Evolutionary conservation across 2,113 vertebrate species (phyloP).

Genomic region (Phainopepla nitens): DNA sequence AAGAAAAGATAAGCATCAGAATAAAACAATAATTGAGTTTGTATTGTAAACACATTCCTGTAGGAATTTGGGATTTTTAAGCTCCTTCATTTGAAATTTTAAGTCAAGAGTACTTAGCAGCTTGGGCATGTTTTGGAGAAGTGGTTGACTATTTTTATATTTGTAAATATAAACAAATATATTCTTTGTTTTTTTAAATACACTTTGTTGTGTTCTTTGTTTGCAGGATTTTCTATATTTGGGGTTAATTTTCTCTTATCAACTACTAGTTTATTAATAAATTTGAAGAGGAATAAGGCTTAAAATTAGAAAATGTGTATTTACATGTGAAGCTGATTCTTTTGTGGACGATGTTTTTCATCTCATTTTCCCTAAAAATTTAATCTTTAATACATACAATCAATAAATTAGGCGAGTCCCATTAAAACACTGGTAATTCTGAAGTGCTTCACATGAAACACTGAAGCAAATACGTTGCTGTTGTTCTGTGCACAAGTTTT

Average conservation of each 20-base stretch:
- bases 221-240: neutral
- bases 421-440: neutral
- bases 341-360: neutral
- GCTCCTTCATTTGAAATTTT: neutral
- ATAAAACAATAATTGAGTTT: slow-evolving; percentile 23
- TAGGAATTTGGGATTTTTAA: neutral
- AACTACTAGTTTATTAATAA: neutral
- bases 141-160: neutral
- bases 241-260: neutral
- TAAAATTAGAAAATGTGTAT: neutral
- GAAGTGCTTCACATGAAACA: neutral
- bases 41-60: neutral
- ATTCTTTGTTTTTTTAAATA: too few relatives aligned
- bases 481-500: neutral
- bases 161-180: neutral
- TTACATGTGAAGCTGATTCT: neutral
- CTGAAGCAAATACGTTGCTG: neutral
- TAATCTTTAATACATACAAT: neutral
- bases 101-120: neutral
- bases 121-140: neutral
- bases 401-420: neutral
- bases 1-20: neutral
- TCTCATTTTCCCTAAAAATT: neutral
- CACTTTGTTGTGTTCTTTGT: neutral
- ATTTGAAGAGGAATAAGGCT: neutral